phyloP scores from a whole-genome alignment of 2,113 vertebrate species.

The Apodemus sylvaticus region DNA sequence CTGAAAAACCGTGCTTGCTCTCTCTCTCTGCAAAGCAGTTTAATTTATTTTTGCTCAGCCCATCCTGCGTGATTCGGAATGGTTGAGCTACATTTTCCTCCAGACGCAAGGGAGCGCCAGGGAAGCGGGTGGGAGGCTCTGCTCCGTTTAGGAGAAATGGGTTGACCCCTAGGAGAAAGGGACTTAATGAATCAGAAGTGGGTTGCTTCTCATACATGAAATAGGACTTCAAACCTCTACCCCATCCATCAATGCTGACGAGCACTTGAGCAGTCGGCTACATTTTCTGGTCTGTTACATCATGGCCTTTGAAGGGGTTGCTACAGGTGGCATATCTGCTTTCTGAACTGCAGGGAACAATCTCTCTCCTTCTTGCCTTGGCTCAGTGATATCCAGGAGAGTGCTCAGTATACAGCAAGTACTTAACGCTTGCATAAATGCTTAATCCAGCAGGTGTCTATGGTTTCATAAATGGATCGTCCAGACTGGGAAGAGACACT shows the following conservation, averaged over 20 bases:
- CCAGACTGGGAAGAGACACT: neutral
- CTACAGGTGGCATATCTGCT: neutral
- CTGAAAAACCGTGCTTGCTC: neutral
- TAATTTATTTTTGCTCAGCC: slow-evolving; percentile 18
- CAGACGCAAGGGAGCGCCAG: neutral
- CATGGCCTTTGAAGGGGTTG: neutral
- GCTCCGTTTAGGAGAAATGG: slow-evolving; percentile 12
- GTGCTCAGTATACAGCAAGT: neutral
- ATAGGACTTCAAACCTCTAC: slow-evolving; percentile 3
- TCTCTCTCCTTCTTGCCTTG: neutral
- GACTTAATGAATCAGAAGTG: slow-evolving; percentile 56
- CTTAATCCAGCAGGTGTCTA: neutral
- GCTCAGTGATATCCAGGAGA: neutral
- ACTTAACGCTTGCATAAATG: neutral
- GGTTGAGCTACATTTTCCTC: slow-evolving; percentile 56
- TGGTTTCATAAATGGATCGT: rapidly evolving
- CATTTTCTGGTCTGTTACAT: slow-evolving; percentile 25
- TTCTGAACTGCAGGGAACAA: neutral
- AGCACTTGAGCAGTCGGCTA: neutral
- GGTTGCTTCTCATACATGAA: slow-evolving; percentile 56
- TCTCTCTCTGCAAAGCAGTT: slow-evolving; percentile 33
- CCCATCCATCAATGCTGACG: neutral
- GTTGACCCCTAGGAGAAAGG: slow-evolving; percentile 48
- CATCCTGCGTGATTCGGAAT: neutral
- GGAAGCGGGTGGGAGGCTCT: slow-evolving; percentile 27